Percentiles rank a stretch among this genome's conserved stretches.
phyloP scores from a whole-genome alignment of 2,113 vertebrate species.

The Muntiacus reevesi region DNA sequence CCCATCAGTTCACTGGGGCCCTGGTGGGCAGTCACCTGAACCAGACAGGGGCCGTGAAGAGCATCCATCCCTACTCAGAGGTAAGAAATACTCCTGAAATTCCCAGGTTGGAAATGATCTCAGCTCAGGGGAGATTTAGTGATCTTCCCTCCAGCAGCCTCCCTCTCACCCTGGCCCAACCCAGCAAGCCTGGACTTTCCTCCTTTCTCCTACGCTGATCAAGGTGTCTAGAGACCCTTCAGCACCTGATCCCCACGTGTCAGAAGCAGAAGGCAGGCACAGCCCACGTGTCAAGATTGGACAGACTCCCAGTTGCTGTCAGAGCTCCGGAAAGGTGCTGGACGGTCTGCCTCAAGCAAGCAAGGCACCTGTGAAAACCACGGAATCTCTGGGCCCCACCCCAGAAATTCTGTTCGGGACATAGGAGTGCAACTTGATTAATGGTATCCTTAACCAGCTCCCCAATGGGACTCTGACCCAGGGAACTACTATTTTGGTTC shows the following conservation, averaged over 20 bases:
- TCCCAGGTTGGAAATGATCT: not conserved
- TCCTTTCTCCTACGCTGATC: not conserved
- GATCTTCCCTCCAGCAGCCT: not conserved
- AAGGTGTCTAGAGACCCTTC: not conserved
- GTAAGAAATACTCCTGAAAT: not conserved
- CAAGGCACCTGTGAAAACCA: rapidly evolving
- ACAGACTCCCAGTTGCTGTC: not conserved
- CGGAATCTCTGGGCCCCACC: not conserved
- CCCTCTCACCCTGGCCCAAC: not conserved
- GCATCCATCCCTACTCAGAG: not conserved
- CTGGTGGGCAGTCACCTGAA: rapidly evolving
- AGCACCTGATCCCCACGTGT: not conserved
- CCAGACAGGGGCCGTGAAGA: not conserved
- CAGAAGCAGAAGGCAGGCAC: not conserved
- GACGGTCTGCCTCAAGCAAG: not conserved
- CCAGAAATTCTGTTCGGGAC: not conserved
- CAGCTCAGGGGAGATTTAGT: not conserved
- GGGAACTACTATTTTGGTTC: not conserved
- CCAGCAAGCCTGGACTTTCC: not conserved
- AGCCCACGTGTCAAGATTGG: not conserved
- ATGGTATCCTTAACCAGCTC: not conserved
- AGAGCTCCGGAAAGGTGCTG: not conserved
- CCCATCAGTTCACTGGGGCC: not conserved
- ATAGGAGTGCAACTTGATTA: not conserved
- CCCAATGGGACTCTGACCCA: not conserved